phyloP scores from a whole-genome alignment of 2,888 invertebrate genomes.

The Parnassius mnemosyne region DNA sequence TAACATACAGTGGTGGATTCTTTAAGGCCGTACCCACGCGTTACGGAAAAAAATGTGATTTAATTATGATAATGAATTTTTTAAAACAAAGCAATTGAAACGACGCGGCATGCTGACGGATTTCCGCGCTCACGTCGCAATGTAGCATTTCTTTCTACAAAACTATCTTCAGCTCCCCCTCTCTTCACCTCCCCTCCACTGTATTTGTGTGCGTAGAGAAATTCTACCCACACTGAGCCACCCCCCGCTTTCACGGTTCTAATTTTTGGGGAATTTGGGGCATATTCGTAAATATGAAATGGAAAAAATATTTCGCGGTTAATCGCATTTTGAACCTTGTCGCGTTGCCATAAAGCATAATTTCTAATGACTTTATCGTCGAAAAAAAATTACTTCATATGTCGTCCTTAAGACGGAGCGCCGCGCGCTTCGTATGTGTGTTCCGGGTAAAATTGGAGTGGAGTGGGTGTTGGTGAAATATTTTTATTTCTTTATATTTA shows the following conservation, averaged over 20 bases:
- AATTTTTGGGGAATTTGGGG: slow-evolving; percentile 82
- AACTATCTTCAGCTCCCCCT: slow-evolving; percentile 72
- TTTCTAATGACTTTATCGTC: slow-evolving; percentile 49
- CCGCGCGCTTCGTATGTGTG: slow-evolving; percentile 77
- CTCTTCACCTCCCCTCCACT: slow-evolving; percentile 37
- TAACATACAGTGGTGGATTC: no score
- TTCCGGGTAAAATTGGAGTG: slow-evolving; percentile 48
- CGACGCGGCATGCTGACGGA: slow-evolving; percentile 43
- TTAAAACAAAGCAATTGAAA: slow-evolving; percentile 42
- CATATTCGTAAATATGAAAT: slow-evolving; percentile 82
- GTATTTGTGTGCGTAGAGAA: slow-evolving; percentile 53
- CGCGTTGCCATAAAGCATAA: slow-evolving; percentile 40
- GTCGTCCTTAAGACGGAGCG: slow-evolving; percentile 81
- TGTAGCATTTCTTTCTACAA: slow-evolving; percentile 71
- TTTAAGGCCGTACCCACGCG: no score
- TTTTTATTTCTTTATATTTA: neutral
- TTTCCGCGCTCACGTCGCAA: slow-evolving; percentile 38
- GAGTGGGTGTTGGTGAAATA: slow-evolving; percentile 44
- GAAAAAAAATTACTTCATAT: slow-evolving; percentile 81
- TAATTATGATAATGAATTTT: slow-evolving; percentile 14
- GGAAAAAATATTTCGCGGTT: slow-evolving; percentile 77
- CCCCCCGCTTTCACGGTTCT: slow-evolving; percentile 79
- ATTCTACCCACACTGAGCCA: slow-evolving; percentile 56
- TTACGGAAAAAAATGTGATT: neutral
- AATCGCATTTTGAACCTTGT: slow-evolving; percentile 49